A percentile compares a stretch with the other conserved stretches of the same genome.
phyloP scores from a whole-genome alignment of 1,140 invertebrate genomes.

The Drosophila tropicalis region DNA sequence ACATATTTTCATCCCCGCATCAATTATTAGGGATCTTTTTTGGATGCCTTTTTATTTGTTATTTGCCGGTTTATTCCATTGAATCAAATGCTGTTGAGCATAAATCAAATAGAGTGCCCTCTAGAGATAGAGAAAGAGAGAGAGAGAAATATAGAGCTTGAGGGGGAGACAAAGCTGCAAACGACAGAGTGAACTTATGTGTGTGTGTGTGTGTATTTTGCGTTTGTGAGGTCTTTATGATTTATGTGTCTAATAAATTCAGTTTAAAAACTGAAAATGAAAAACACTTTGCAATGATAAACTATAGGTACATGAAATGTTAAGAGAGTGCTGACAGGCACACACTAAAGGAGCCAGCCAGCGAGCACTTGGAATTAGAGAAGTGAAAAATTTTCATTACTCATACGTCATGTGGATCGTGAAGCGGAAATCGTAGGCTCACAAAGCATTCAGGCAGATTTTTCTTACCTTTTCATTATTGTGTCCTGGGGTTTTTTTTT shows the following conservation, averaged over 20 bases:
- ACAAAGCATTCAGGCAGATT: constrained; percentile 50
- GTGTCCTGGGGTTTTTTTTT: background rate
- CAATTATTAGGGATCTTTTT: constrained; percentile 8
- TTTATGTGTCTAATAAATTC: constrained; percentile 56
- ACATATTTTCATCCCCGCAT: constrained; percentile 1
- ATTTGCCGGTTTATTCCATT: background rate
- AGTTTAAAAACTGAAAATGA: constrained; percentile 29
- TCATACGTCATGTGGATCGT: constrained; percentile 59
- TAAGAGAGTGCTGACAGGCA: constrained; percentile 33
- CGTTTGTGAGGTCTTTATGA: constrained; percentile 21
- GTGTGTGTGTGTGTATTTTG: background rate
- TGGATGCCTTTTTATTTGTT: background rate
- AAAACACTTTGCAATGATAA: constrained; percentile 20
- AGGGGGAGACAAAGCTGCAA: background rate
- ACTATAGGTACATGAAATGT: constrained; percentile 4
- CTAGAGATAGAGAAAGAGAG: background rate
- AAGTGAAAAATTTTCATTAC: constrained; percentile 61
- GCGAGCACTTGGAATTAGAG: constrained; percentile 17
- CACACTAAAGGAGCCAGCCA: constrained; percentile 60
- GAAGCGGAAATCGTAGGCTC: constrained; percentile 24
- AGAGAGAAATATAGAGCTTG: background rate
- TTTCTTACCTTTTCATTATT: constrained; percentile 34
- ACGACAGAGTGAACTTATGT: background rate
- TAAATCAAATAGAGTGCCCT: constrained; percentile 9
- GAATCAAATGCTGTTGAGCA: constrained; percentile 5